Evolutionary conservation across 2,113 vertebrate genomes (phyloP), one percentile per base, ranked within the genome.

Genomic region (Actinemys pallida): DNA sequence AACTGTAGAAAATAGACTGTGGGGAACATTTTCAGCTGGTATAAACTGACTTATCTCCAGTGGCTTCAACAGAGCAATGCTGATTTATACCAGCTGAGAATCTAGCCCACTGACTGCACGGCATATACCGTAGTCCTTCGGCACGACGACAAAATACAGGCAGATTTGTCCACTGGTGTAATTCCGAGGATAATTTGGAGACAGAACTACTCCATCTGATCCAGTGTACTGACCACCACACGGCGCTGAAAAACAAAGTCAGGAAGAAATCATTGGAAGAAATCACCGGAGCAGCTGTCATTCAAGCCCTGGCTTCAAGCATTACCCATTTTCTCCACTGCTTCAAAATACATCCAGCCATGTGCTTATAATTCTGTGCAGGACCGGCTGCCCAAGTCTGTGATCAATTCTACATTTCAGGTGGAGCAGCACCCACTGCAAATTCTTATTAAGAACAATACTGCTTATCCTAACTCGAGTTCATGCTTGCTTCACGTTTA

Each of bases 191-290:
- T 99, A 99, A 96, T 98, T 99, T 4, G 99, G 99, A 52, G 99
- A 99, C 86, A 99, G 98, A 83, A 99, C 99, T 1, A 99, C 99
- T 31, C 99, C 99, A 1, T 99, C 99, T 0, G 99, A 98, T 72
- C 99, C 99, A 0, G 99, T 98, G 96, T 99, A 99, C 97, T 99
- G 99, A 86, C 99, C 99, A 14, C 99, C 99, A 62, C 99, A 99
- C 14, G 99, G 99, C 31, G 99, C 99, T 99, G 98, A 47, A 96
- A 94, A 84, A 96, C 29, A 97, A 92, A 95, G 80, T 0, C 16
- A 27, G 65, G 82, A 0, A 52, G 57, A 83, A 14, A 45, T 27
- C 3, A 84, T 13, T 29, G 53, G 84, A 0, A 52, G 54, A 83
- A 57, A 39, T 59, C 20, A 6, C 1, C 0, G 52, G 81, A 8